Evolutionary conservation across 1,140 invertebrate genomes (phyloP), one percentile per base, ranked within the genome.

Genomic region (Tetragonula clypearis): DNA sequence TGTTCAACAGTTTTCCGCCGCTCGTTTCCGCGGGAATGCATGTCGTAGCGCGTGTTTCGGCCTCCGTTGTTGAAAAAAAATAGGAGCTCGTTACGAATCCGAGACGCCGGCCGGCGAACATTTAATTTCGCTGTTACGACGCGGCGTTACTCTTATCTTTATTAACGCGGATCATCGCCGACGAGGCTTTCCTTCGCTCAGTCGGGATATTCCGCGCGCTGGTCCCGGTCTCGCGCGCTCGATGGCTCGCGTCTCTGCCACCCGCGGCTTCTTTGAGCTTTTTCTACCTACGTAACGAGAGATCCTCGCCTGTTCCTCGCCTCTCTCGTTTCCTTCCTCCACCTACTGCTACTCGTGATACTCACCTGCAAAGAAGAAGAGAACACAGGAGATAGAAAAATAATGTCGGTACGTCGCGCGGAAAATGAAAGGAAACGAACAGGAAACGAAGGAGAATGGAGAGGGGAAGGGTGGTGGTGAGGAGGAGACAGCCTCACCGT

Each of bases 361-460:
- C 87, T 88, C 84, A 82, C 83, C 79, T 86, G 88, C 15, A 88
- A 86, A 79, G 35, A 76, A 73, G 55, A 71, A 68, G 69, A 83
- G 58, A 53, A 77, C 55, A 73, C 26, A 12, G 17, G 30, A 53
- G 65, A 83, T 86, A 80, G 79, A 88, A 72, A 85, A 86, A 88
- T 60, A 81, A 87, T 55, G 79, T 79, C 65, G 87, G 73, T 23
- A 62, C 21, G 76, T 68, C 82, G 60, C 30, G 86, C 23, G 56
- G 53, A 62, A 81, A 30, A 65, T 17, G 55, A 5, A 12, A 41
- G n/a, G 55, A 56, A 30, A 65, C 41, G 60, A 30, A 23, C 21
- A 56, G 41, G 49, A 60, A 55, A 49, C 58, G 66, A 19, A 19
- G 26, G 26, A 17, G 35, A 35, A 35, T 35, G 1, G 35, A 1